Percentiles rank a stretch among this genome's conserved stretches.
phyloP scores from a whole-genome alignment of 2,888 invertebrate species.

The Noctuana brunneofusca region DNA sequence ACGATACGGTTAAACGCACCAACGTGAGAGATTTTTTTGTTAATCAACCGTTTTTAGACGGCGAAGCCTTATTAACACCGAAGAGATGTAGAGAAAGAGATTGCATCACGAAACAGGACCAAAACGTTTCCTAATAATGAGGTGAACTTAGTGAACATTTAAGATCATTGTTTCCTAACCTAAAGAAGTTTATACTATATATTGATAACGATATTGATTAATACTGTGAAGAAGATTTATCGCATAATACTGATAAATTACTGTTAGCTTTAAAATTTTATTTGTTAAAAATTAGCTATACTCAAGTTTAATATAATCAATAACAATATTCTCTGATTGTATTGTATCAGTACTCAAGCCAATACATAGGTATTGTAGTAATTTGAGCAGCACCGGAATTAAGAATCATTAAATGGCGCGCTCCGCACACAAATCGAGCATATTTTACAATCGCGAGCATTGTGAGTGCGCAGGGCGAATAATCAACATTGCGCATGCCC shows the following conservation, averaged over 20 bases:
- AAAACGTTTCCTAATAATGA: too few relatives aligned
- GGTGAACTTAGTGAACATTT: too few relatives aligned
- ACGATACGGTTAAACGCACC: slow-evolving; percentile 39
- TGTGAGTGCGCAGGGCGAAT: slow-evolving; percentile 35
- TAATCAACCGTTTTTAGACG: slow-evolving; percentile 40
- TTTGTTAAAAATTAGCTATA: too few relatives aligned
- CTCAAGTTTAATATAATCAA: too few relatives aligned
- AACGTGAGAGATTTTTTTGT: slow-evolving; percentile 39
- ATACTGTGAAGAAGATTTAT: too few relatives aligned
- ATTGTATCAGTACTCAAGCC: neutral
- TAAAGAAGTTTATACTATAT: slow-evolving; percentile 16
- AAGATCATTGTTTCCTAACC: neutral
- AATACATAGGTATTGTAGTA: slow-evolving; percentile 2
- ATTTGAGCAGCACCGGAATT: slow-evolving; percentile 25
- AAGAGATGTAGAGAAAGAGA: slow-evolving; percentile 35
- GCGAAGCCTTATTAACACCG: slow-evolving; percentile 35
- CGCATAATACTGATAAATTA: too few relatives aligned
- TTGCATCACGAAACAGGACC: slow-evolving; percentile 27
- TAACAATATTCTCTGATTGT: neutral
- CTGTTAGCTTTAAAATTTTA: too few relatives aligned
- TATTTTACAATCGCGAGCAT: slow-evolving; percentile 29
- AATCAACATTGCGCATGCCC: slow-evolving; percentile 41
- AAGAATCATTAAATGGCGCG: slow-evolving; percentile 25
- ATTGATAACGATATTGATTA: slow-evolving; percentile 9
- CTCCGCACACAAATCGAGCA: slow-evolving; percentile 5